A percentile compares a stretch with the other conserved stretches of the same genome.
Evolutionary conservation across 2,888 invertebrate genomes (phyloP).

Genomic region (Quadroppia sp.): DNA sequence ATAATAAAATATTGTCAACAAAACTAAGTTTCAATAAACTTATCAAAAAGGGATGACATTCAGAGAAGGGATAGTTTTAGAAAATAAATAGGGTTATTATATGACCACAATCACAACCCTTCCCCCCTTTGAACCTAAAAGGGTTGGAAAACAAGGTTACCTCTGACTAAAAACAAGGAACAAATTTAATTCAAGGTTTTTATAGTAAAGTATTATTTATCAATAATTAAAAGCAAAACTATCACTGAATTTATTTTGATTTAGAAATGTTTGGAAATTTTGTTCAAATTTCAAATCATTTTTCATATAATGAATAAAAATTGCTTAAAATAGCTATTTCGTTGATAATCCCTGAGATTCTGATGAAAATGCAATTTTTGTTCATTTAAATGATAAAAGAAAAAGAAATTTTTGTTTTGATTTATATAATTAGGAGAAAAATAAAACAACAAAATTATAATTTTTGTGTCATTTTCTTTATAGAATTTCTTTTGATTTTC

Average conservation of each 20-base stretch:
- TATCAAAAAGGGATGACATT: too few relatives aligned
- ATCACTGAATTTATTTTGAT: constrained; percentile 17
- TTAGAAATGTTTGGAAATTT: background rate
- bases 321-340: background rate
- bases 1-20: background rate
- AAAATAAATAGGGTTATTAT: too few relatives aligned
- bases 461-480: background rate
- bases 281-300: background rate
- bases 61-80: too few relatives aligned
- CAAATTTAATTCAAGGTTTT: too few relatives aligned
- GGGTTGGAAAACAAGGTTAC: too few relatives aligned
- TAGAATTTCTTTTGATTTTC: background rate
- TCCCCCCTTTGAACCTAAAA: too few relatives aligned
- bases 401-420: background rate
- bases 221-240: background rate
- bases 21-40: background rate
- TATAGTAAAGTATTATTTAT: background rate
- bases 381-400: background rate
- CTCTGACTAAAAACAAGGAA: too few relatives aligned
- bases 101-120: too few relatives aligned
- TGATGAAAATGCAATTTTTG: background rate
- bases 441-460: background rate
- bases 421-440: background rate
- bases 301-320: background rate
- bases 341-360: constrained; percentile 28